These are phyloP conservation scores for Lasioglossum albipes DNA, from an alignment of 1,140 invertebrate genomes.

Conservation along the genomic window DNA sequence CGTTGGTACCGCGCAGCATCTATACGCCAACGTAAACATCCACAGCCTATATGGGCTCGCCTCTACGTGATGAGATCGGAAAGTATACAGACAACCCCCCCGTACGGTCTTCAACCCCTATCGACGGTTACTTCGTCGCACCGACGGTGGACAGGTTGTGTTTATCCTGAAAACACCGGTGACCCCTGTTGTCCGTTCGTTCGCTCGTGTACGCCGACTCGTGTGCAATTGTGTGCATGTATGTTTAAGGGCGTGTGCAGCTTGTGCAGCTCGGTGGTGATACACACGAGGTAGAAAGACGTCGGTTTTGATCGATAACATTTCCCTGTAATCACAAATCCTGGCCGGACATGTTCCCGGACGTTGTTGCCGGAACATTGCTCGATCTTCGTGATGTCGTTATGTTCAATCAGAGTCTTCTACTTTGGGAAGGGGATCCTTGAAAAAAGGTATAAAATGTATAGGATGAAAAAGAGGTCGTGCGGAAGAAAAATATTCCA, in stretches of 20 bases:
- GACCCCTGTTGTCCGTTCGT: slow-evolving; percentile 48
- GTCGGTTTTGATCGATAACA: slow-evolving; percentile 67
- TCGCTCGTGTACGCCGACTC: slow-evolving; percentile 41
- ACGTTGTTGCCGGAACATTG: no score
- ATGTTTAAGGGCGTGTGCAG: slow-evolving; percentile 54
- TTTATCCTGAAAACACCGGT: slow-evolving; percentile 77
- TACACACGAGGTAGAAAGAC: slow-evolving; percentile 47
- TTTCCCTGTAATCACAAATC: slow-evolving; percentile 53
- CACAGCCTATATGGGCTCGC: slow-evolving; percentile 27
- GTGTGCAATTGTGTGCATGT: slow-evolving; percentile 28
- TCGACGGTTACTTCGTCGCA: slow-evolving; percentile 65
- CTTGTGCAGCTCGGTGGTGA: slow-evolving; percentile 2
- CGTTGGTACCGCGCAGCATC: slow-evolving; percentile 31
- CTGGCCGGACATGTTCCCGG: no score
- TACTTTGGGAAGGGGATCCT: no score
- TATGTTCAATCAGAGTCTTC: no score
- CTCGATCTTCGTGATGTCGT: no score
- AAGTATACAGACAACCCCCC: slow-evolving; percentile 40
- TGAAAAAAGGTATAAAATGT: no score
- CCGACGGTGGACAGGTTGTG: slow-evolving; percentile 74
- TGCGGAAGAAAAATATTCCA: no score
- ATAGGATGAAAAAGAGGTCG: no score
- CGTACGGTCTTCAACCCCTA: slow-evolving; percentile 24
- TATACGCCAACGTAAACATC: slow-evolving; percentile 25
- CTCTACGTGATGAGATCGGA: slow-evolving; percentile 43